phyloP scores from a whole-genome alignment of 2,113 vertebrate genomes.

The Crotalus viridis region DNA sequence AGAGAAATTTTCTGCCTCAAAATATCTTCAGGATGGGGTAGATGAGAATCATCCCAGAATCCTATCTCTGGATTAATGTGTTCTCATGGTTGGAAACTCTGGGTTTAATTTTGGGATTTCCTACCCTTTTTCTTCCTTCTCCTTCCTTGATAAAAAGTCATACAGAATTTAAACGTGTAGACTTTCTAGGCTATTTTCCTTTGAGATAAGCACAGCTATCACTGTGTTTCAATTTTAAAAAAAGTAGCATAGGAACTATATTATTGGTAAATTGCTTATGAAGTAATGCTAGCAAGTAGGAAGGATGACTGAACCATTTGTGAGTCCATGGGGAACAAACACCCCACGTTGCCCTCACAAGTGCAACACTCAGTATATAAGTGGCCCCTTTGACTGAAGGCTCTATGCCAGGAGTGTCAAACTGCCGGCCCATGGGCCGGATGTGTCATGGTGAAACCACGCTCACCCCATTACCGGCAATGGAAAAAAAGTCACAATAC shows the following conservation, averaged over 20 bases:
- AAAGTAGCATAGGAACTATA: background rate
- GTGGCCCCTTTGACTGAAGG: background rate
- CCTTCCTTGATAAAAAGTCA: background rate
- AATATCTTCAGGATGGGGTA: background rate
- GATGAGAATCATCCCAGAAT: background rate
- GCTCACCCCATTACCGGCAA: too few relatives aligned
- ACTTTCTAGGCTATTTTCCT: background rate
- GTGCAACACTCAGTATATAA: rapidly evolving
- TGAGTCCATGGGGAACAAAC: background rate
- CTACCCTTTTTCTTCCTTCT: background rate
- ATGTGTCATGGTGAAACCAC: too few relatives aligned
- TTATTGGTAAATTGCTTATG: background rate
- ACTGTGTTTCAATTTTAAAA: background rate
- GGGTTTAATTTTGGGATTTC: background rate
- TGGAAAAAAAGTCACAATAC: too few relatives aligned
- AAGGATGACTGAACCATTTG: rapidly evolving
- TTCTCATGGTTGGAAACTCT: background rate
- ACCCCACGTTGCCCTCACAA: rapidly evolving
- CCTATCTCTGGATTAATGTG: background rate
- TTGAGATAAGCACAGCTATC: background rate
- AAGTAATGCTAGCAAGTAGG: background rate
- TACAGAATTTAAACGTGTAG: background rate
- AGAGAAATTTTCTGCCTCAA: background rate
- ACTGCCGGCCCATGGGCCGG: too few relatives aligned
- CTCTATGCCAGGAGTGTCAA: background rate